Base-by-base conservation (phyloP, 2,113 vertebrate genomes). In the Colistium nudipinnis region DNA sequence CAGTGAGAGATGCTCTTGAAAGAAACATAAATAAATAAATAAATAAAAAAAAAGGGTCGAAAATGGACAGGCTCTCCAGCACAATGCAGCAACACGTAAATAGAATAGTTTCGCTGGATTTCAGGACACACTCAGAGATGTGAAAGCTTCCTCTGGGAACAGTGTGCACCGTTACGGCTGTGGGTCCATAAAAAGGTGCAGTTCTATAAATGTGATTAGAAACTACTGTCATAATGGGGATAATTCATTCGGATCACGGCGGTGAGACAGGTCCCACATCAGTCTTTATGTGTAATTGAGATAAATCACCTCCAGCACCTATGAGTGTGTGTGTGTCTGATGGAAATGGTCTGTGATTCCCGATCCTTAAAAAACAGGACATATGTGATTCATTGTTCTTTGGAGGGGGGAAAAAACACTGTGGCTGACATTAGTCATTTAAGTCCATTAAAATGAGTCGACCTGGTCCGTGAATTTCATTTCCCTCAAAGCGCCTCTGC, bases 41-140 rank as follows among this genome's bases (percentile, higher is more conserved):
- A 16, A 11, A 7, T n/a, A 9, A 24, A 19, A 47, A 70, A 80
- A 89, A 74, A 78, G 69, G 53, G 74, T 56, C 83, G 74, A 75
- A 91, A 88, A 88, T 88, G 87, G 88, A 80, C 80, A 69, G 74
- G 80, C 87, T 85, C 82, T 85, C 53, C 68, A 71, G 76, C 76
- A 82, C 81, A 84, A 83, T 71, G 47, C 76, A 72, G 73, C 55
- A 41, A 60, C 89, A 82, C 80, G 47, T 57, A 88, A 87, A 90
- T 78, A 87, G 71, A 90, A 79, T 17, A 72, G 85, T 60, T n/a
- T 70, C 63, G 35, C 63, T 59, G 78, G 63, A 68, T 68, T n/a
- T 30, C 60, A 38, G 60, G 25, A 51, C 49, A 70, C 71, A 68
- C 67, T 79, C 49, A 65, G 69, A 33, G 45, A 74, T n/a, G 59